Base-by-base conservation (phyloP, 2,888 invertebrate species). In the Junonia oenone region DNA sequence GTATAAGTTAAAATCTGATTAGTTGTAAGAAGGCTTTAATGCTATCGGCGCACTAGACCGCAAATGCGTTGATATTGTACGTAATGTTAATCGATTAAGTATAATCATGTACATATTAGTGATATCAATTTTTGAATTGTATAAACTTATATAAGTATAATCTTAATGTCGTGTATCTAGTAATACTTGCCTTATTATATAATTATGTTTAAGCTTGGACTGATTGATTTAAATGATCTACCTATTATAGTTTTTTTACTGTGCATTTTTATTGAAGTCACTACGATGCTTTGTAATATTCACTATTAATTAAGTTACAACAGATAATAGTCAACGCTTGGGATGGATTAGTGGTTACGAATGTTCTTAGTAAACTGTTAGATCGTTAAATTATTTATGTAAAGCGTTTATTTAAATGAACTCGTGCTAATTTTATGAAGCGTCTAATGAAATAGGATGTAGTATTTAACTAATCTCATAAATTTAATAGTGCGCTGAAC, bases 181-280 rank as follows among this genome's bases (percentile, higher is more conserved):
- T 76, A 72, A 72, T 79, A 83, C 86, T 86, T 87, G 87, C 87
- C 86, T 82, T 80, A 65, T 59, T 68, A 69, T 81, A 81, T 72
- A 73, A 43, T 75, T 71, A 77, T 72, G 76, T 72, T 77, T 85
- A 72, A 72, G 74, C 71, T 71, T 81, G 81, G 88, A 87, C 88
- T 87, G 88, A 87, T 81, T 81, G 80, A 76, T 83, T 79, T 81
- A 63, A 73, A 79, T 78, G 76, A 78, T 76, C 76, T 79, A 80
- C 69, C 69, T 75, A 73, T 68, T 76, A 71, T 70, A 69, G 68
- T 63, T 64, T 73, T 78, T 78, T 75, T 78, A 78, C 74, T 72
- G 69, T 71, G 79, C 83, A 82, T 81, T 81, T 78, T 64, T 71
- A 71, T 68, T 31, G 52, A 51, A 70, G 73, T 76, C 75, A 76